Evolutionary conservation across 2,797 vertebrate genomes (phyloP).

Genomic region (Epinephelus coioides): DNA sequence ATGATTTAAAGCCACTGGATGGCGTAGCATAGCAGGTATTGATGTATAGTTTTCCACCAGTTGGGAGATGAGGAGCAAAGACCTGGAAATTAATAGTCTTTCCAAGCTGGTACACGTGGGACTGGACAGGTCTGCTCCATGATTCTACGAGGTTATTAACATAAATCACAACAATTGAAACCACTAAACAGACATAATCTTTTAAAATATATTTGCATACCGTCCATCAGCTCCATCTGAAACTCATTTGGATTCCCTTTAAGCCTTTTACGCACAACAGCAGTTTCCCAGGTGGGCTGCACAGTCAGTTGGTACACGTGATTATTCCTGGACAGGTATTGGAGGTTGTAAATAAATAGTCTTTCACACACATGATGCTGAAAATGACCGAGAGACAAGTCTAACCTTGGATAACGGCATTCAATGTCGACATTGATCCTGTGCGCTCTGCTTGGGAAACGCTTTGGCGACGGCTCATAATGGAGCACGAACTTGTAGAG

Average conservation of each 20-base stretch:
- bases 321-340: constrained; percentile 67
- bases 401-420: constrained; percentile 82
- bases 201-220: constrained; percentile 46
- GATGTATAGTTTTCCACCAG: constrained; percentile 78
- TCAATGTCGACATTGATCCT: constrained; percentile 72
- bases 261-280: constrained; percentile 69
- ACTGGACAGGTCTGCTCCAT: constrained; percentile 65
- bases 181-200: not conserved
- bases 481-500: constrained; percentile 79
- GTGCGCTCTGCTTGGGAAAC: constrained; percentile 39
- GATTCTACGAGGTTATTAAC: constrained; percentile 60
- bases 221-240: constrained; percentile 80
- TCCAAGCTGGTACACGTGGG: constrained; percentile 75
- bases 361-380: not conserved
- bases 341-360: not conserved
- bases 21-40: constrained; percentile 76
- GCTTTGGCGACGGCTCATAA: constrained; percentile 68
- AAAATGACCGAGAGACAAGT: not conserved
- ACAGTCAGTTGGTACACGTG: constrained; percentile 77
- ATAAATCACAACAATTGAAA: not conserved
- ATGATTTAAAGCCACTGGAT: constrained; percentile 19
- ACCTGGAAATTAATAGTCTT: constrained; percentile 79
- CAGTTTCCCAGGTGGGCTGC: constrained; percentile 77
- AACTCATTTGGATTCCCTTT: constrained; percentile 64
- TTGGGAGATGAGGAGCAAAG: constrained; percentile 59